Conservation (phyloP, 2,113 vertebrate genomes). For the Tetrao urogallus region DNA sequence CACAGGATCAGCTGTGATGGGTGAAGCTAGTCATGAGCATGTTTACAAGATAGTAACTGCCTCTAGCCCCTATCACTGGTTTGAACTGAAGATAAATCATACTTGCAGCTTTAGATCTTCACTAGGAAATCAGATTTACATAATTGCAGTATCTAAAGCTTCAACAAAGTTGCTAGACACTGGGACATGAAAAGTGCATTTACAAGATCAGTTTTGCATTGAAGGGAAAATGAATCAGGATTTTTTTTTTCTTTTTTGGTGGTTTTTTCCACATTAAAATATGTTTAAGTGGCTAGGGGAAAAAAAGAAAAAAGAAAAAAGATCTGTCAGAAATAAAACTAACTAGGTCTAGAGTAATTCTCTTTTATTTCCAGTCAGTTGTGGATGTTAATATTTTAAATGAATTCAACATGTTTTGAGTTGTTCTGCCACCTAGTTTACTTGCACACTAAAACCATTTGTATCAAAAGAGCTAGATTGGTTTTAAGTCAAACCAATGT, state of each 20-base stretch:
- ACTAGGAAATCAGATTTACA: conserved; percentile 4
- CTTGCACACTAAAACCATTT: conserved; percentile 48
- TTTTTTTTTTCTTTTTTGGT: no score
- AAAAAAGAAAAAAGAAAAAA: background rate
- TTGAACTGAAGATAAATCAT: background rate
- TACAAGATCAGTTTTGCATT: background rate
- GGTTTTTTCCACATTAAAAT: background rate
- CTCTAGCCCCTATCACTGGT: background rate
- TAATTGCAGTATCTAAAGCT: background rate
- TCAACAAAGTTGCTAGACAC: background rate
- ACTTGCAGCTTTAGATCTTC: conserved; percentile 7
- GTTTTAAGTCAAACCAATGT: background rate
- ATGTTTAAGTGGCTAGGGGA: background rate
- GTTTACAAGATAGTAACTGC: background rate
- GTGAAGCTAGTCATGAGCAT: background rate
- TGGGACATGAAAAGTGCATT: background rate
- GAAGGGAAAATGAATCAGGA: background rate
- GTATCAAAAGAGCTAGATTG: background rate
- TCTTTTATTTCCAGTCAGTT: conserved; percentile 30
- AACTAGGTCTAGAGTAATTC: background rate
- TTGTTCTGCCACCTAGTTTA: conserved; percentile 22
- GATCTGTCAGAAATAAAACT: conserved; percentile 39
- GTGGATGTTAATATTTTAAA: conserved; percentile 23
- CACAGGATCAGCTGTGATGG: background rate
- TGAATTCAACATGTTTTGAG: conserved; percentile 35